phyloP scores from a whole-genome alignment of 2,113 vertebrate species.

The Donacobius atricapilla region DNA sequence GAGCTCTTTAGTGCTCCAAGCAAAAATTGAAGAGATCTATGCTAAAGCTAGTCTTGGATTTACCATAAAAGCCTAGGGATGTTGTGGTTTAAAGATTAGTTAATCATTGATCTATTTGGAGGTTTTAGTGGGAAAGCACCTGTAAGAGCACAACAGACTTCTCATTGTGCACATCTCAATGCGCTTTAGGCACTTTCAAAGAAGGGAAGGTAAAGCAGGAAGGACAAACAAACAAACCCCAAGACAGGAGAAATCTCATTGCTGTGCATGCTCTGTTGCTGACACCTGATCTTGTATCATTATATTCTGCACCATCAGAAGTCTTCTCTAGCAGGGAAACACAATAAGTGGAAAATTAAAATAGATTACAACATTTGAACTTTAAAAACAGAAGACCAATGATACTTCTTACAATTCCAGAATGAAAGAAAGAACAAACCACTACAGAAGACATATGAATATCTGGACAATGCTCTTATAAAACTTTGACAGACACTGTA shows the following conservation, averaged over 20 bases:
- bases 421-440: background rate
- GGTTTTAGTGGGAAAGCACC: background rate
- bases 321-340: background rate
- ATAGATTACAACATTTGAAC: background rate
- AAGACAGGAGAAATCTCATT: background rate
- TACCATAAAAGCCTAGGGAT: background rate
- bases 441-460: background rate
- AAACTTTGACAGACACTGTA: background rate
- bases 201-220: background rate
- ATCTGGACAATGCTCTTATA: background rate
- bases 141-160: background rate
- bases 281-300: background rate
- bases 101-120: background rate
- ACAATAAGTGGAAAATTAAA: background rate
- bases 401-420: background rate
- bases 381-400: background rate
- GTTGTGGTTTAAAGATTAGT: background rate
- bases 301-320: background rate
- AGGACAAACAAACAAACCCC: background rate
- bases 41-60: background rate
- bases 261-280: background rate
- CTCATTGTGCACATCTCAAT: background rate
- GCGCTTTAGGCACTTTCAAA: background rate
- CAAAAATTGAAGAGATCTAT: background rate
- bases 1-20: background rate